phyloP scores from a whole-genome alignment of 2,888 invertebrate species.

The Lymantria dispar region DNA sequence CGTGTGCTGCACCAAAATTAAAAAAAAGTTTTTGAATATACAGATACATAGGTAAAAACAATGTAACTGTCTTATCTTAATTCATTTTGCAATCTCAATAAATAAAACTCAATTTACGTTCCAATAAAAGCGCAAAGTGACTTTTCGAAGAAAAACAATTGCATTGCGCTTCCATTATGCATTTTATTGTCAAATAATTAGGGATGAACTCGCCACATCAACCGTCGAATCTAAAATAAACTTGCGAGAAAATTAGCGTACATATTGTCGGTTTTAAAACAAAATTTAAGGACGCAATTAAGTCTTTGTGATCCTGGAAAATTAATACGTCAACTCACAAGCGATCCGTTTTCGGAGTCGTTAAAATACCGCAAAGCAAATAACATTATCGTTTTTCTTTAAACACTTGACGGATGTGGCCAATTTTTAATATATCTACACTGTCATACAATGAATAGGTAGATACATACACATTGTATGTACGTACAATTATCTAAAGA shows the following conservation, averaged over 20 bases:
- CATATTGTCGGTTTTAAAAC: conserved; percentile 73
- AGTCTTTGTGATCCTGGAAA: conserved; percentile 69
- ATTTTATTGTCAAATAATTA: conserved; percentile 67
- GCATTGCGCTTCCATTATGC: conserved; percentile 52
- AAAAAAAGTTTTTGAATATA: background rate
- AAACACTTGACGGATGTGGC: conserved; percentile 39
- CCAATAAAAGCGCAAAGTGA: conserved; percentile 55
- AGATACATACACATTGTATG: conserved; percentile 8
- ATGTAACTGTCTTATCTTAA: conserved; percentile 26
- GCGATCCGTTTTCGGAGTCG: conserved; percentile 55
- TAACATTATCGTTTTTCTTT: conserved; percentile 46
- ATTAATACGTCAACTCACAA: conserved; percentile 62
- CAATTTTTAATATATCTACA: conserved; percentile 40
- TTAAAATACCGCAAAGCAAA: conserved; percentile 67
- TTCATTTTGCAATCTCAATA: conserved; percentile 63
- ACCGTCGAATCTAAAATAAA: conserved; percentile 54
- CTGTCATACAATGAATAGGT: conserved; percentile 33
- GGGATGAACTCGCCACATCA: conserved; percentile 48
- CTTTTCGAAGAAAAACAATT: conserved; percentile 53
- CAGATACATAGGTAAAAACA: background rate
- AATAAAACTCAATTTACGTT: conserved; percentile 65
- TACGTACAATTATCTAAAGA: conserved; percentile 20
- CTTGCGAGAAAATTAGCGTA: conserved; percentile 44
- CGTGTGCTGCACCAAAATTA: background rate
- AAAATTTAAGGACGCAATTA: conserved; percentile 73